phyloP scores from a whole-genome alignment of 1,140 invertebrate genomes.

The Plodia interpunctella region DNA sequence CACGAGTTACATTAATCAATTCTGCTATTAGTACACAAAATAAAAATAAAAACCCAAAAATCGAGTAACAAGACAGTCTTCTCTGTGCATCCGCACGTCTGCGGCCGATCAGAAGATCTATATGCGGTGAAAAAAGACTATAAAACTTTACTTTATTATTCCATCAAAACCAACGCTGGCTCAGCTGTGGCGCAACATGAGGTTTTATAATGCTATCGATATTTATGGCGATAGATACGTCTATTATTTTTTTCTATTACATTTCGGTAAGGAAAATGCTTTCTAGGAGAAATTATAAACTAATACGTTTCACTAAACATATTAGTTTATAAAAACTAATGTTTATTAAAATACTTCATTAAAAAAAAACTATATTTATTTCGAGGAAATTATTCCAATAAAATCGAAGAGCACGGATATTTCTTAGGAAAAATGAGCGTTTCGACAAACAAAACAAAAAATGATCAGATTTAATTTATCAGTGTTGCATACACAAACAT shows the following conservation, averaged over 20 bases:
- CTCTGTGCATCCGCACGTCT: slow-evolving; percentile 21
- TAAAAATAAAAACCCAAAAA: not conserved
- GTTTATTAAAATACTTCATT: too few relatives aligned
- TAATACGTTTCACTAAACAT: too few relatives aligned
- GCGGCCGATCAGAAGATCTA: slow-evolving; percentile 30
- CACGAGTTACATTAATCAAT: too few relatives aligned
- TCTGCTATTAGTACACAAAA: not conserved
- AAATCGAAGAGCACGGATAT: too few relatives aligned
- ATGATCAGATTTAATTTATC: too few relatives aligned
- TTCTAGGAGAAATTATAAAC: too few relatives aligned
- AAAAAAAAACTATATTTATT: too few relatives aligned
- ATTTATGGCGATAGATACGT: not conserved
- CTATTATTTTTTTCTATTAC: not conserved
- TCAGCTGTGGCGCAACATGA: slow-evolving; percentile 15
- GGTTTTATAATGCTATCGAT: slow-evolving; percentile 16
- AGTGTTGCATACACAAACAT: too few relatives aligned
- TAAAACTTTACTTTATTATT: slow-evolving; percentile 43
- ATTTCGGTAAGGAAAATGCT: not conserved
- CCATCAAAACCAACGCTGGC: slow-evolving; percentile 30
- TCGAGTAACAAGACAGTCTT: not conserved
- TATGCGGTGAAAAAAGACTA: slow-evolving; percentile 28
- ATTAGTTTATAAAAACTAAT: too few relatives aligned
- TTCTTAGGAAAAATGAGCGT: too few relatives aligned
- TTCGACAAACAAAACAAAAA: too few relatives aligned
- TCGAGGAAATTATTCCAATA: too few relatives aligned